These are phyloP conservation scores for Struthidea cinerea DNA, from an alignment of 2,113 vertebrate species.

Conservation along the genomic window DNA sequence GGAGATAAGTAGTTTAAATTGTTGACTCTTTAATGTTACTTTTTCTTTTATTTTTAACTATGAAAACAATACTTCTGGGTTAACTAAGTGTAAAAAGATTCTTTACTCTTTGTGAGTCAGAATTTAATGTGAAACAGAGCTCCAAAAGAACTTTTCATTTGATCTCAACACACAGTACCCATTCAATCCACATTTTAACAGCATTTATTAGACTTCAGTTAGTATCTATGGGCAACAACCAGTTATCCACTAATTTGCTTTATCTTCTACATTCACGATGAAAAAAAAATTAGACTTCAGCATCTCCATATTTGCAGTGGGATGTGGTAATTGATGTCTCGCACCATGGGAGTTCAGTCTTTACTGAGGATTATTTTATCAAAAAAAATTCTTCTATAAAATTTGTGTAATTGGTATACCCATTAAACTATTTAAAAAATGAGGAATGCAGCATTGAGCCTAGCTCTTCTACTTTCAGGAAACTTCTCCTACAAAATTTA, in stretches of 20 bases:
- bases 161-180: neutral
- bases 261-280: neutral
- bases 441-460: neutral
- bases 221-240: neutral
- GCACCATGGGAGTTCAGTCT: neutral
- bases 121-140: neutral
- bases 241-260: neutral
- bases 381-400: neutral
- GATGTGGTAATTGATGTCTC: neutral
- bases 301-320: neutral
- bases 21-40: neutral
- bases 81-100: neutral
- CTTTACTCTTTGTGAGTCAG: neutral
- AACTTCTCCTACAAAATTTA: neutral
- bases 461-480: neutral
- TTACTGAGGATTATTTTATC: neutral
- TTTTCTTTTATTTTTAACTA: neutral
- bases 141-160: neutral
- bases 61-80: neutral
- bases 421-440: neutral
- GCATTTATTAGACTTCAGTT: neutral
- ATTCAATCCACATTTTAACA: neutral
- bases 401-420: neutral
- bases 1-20: neutral
- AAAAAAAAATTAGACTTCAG: neutral